phyloP scores from a whole-genome alignment of 2,888 invertebrate genomes.

The Deladenus siricidicola region DNA sequence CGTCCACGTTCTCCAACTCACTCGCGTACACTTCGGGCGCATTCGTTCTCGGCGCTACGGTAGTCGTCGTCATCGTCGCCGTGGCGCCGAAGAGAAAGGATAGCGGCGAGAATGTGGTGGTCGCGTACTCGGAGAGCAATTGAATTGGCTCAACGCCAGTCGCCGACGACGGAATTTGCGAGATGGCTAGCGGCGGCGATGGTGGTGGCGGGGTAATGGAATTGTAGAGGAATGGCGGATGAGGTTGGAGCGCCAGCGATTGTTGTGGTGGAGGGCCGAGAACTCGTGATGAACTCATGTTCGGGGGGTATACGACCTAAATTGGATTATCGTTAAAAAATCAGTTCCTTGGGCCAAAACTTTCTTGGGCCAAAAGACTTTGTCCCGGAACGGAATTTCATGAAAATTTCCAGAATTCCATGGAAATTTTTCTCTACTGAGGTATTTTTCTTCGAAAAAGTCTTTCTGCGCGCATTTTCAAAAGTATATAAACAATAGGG shows the following conservation, averaged over 20 bases:
- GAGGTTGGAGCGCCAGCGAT: neutral
- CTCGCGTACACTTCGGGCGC: conserved; percentile 9
- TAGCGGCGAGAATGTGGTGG: neutral
- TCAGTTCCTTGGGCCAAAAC: too few relatives aligned
- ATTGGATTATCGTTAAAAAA: neutral
- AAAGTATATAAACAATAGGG: too few relatives aligned
- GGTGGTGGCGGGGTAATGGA: too few relatives aligned
- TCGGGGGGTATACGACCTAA: neutral
- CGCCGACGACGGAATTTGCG: too few relatives aligned
- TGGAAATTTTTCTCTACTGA: too few relatives aligned
- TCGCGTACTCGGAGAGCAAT: conserved; percentile 6
- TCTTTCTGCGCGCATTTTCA: too few relatives aligned
- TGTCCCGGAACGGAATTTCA: too few relatives aligned
- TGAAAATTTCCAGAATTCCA: too few relatives aligned
- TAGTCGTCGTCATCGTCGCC: neutral
- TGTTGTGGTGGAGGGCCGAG: neutral
- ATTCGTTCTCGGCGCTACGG: neutral
- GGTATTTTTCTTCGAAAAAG: too few relatives aligned
- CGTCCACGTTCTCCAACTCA: conserved; percentile 14
- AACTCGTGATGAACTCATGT: too few relatives aligned
- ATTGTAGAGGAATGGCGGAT: neutral
- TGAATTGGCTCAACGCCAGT: neutral
- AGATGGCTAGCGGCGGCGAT: neutral
- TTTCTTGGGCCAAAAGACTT: too few relatives aligned
- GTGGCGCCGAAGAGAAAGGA: neutral